Percentiles rank a stretch among this genome's conserved stretches.
Conservation (phyloP, 2,888 invertebrate genomes). For the Trichopoda pennipes region DNA sequence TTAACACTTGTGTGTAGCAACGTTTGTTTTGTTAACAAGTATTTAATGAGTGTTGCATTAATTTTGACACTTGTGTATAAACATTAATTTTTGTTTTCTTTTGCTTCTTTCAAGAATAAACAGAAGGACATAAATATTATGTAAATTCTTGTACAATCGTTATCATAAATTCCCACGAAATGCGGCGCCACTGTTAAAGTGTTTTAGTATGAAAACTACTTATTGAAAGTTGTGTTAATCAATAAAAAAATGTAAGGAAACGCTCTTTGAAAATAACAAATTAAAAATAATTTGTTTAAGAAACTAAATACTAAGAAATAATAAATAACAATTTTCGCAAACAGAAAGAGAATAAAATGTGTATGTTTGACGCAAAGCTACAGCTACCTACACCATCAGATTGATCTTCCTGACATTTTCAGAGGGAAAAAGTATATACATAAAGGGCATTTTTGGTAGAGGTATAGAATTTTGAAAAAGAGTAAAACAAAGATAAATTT, state of each 20-base stretch:
- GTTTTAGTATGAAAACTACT: slow-evolving; percentile 41
- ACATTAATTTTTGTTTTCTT: slow-evolving; percentile 41
- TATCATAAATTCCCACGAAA: slow-evolving; percentile 63
- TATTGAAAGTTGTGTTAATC: not conserved
- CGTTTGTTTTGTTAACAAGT: slow-evolving; percentile 73
- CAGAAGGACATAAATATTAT: slow-evolving; percentile 40
- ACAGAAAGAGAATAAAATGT: too few relatives aligned
- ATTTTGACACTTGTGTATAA: slow-evolving; percentile 71
- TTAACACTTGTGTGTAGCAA: slow-evolving; percentile 26
- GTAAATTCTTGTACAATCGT: slow-evolving; percentile 51
- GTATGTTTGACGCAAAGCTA: too few relatives aligned
- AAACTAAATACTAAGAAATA: not conserved
- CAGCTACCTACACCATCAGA: too few relatives aligned
- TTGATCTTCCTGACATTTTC: too few relatives aligned
- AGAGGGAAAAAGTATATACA: too few relatives aligned
- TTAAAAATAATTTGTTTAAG: not conserved
- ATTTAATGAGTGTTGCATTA: slow-evolving; percentile 75
- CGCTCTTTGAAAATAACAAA: not conserved
- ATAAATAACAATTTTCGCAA: not conserved
- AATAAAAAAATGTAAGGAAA: not conserved
- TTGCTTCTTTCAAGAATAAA: not conserved
- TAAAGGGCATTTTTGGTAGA: too few relatives aligned
- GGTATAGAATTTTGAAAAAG: too few relatives aligned
- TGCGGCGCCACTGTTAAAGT: slow-evolving; percentile 68
- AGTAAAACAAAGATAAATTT: too few relatives aligned